phyloP scores from a whole-genome alignment of 2,888 invertebrate genomes.

The Boloria euphrosyne region DNA sequence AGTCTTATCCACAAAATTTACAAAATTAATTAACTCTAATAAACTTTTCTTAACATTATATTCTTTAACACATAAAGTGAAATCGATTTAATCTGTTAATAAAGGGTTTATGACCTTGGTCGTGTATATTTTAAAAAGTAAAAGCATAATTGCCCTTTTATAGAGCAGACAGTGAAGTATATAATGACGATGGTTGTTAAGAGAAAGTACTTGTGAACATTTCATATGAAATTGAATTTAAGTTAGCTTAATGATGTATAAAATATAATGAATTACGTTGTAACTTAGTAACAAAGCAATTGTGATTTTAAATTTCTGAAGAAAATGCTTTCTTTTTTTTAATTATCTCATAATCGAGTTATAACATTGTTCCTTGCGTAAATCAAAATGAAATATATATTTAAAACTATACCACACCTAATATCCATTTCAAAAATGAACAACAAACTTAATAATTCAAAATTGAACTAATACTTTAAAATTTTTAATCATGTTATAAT shows the following conservation, averaged over 20 bases:
- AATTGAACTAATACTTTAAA: too few relatives aligned
- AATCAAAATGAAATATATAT: too few relatives aligned
- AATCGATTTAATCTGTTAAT: slow-evolving; percentile 45
- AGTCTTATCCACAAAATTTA: background rate
- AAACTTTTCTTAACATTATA: too few relatives aligned
- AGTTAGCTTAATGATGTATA: background rate
- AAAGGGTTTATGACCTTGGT: slow-evolving; percentile 41
- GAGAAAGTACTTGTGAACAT: slow-evolving; percentile 23
- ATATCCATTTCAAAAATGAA: too few relatives aligned
- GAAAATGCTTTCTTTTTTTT: too few relatives aligned
- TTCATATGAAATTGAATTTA: background rate
- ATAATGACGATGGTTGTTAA: slow-evolving; percentile 22
- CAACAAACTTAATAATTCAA: too few relatives aligned
- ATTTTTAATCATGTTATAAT: too few relatives aligned
- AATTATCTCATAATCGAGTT: too few relatives aligned
- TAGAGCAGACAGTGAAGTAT: slow-evolving; percentile 23
- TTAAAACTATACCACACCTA: too few relatives aligned
- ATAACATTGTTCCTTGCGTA: too few relatives aligned
- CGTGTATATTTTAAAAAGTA: slow-evolving; percentile 38
- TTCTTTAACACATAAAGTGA: slow-evolving; percentile 58
- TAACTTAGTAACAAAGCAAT: too few relatives aligned
- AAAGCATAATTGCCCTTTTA: slow-evolving; percentile 32
- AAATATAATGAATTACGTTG: background rate
- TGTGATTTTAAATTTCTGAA: too few relatives aligned
- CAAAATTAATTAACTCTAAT: background rate